phyloP scores from a whole-genome alignment of 2,797 vertebrate species.

The Leptatherina wallacei region DNA sequence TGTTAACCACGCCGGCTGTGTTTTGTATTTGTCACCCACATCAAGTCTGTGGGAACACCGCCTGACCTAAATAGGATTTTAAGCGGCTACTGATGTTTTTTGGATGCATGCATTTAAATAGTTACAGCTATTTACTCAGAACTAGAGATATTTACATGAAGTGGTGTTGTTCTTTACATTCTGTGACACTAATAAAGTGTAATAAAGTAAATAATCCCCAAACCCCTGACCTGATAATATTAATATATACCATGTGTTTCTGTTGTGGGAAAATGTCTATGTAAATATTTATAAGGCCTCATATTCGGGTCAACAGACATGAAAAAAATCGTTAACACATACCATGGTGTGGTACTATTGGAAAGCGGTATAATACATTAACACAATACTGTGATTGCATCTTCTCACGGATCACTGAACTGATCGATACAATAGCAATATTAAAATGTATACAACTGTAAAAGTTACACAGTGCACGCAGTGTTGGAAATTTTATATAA shows the following conservation, averaged over 20 bases:
- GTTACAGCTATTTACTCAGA: neutral
- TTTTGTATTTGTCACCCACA: neutral
- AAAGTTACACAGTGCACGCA: no score
- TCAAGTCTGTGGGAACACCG: neutral
- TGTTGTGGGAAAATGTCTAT: no score
- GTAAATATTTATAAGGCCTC: no score
- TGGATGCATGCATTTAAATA: neutral
- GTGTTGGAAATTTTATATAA: no score
- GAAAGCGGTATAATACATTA: neutral
- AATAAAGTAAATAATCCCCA: no score
- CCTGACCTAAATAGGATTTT: neutral
- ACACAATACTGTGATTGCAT: neutral
- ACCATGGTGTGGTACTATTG: neutral
- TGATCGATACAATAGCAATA: neutral
- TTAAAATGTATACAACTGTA: no score
- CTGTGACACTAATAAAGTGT: no score
- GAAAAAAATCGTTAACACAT: neutral
- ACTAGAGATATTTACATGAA: no score
- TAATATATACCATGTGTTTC: no score
- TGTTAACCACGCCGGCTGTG: neutral
- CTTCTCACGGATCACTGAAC: neutral
- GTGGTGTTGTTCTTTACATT: no score
- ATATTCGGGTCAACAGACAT: no score
- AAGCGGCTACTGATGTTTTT: neutral
- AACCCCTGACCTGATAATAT: no score